phyloP scores from a whole-genome alignment of 2,113 vertebrate species.

The Verasper variegatus region DNA sequence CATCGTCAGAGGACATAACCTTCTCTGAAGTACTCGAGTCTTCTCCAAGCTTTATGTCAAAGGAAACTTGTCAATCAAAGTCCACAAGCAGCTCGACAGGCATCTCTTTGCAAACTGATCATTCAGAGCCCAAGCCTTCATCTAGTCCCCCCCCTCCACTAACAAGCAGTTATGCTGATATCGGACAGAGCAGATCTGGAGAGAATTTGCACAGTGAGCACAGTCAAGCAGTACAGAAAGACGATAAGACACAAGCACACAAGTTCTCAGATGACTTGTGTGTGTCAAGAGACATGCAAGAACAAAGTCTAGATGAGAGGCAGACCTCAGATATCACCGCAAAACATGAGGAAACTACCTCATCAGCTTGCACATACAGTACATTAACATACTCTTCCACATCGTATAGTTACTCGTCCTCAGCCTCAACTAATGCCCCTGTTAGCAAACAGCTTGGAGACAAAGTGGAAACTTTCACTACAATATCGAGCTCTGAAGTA shows the following conservation, averaged over 20 bases:
- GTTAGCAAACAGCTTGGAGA: constrained; percentile 66
- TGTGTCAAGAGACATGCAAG: constrained; percentile 32
- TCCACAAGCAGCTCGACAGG: constrained; percentile 36
- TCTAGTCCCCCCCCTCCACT: constrained; percentile 39
- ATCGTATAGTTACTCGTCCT: constrained; percentile 74
- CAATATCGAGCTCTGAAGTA: constrained; percentile 43
- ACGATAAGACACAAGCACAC: constrained; percentile 45
- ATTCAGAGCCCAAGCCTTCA: constrained; percentile 28
- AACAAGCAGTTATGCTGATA: constrained; percentile 62
- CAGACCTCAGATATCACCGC: constrained; percentile 15
- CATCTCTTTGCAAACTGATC: constrained; percentile 36
- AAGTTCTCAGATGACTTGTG: constrained; percentile 26
- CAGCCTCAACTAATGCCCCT: constrained; percentile 64
- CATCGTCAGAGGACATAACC: constrained; percentile 16
- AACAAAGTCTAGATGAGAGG: constrained; percentile 24
- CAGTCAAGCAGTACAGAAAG: constrained; percentile 37
- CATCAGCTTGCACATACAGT: constrained; percentile 77
- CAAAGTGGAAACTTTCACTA: constrained; percentile 41
- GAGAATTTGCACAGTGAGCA: constrained; percentile 41
- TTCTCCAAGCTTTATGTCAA: constrained; percentile 22
- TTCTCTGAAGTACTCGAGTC: constrained; percentile 27
- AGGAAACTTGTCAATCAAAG: constrained; percentile 23
- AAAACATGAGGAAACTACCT: constrained; percentile 71
- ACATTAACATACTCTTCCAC: constrained; percentile 72
- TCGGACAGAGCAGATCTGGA: constrained; percentile 47